Percentiles rank a stretch among this genome's conserved stretches.
phyloP scores from a whole-genome alignment of 2,797 vertebrate genomes.

The Menidia menidia region DNA sequence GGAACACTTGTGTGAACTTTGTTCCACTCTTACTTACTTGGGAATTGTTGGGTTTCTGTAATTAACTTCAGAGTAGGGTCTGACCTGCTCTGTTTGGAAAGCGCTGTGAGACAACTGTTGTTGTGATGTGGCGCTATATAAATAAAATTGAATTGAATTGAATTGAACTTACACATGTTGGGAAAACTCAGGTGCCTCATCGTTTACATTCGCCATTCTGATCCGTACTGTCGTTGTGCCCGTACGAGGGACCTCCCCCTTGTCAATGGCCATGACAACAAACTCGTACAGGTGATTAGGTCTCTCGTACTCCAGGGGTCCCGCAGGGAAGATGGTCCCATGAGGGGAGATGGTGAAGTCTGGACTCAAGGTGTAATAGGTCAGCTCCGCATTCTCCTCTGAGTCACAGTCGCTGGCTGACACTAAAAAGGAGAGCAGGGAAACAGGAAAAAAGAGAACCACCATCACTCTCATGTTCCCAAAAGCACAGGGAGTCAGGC shows the following conservation, averaged over 20 bases:
- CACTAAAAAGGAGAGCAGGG: constrained; percentile 71
- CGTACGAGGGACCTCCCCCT: constrained; percentile 85
- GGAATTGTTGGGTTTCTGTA: too few species aligned
- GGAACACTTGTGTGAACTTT: too few species aligned
- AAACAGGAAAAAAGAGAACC: not conserved
- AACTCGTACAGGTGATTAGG: constrained; percentile 91
- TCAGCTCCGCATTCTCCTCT: constrained; percentile 85
- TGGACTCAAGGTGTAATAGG: constrained; percentile 87
- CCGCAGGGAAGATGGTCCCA: constrained; percentile 87
- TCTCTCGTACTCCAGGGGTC: constrained; percentile 86
- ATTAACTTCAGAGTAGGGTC: too few species aligned
- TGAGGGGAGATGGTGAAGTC: constrained; percentile 89
- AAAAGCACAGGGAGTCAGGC: too few species aligned
- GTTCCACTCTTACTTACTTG: constrained; percentile 56
- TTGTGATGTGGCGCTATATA: too few species aligned
- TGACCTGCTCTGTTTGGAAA: too few species aligned
- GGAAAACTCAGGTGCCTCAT: constrained; percentile 89
- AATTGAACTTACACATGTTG: constrained; percentile 87
- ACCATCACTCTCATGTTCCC: not conserved
- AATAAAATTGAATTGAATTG: too few species aligned
- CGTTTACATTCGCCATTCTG: constrained; percentile 89
- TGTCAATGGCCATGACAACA: constrained; percentile 90
- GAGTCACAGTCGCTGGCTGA: constrained; percentile 91
- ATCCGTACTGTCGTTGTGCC: constrained; percentile 90
- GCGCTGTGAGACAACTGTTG: too few species aligned